Evolutionary conservation across 2,113 vertebrate genomes (phyloP).

Genomic region (Hippopotamus amphibius): DNA sequence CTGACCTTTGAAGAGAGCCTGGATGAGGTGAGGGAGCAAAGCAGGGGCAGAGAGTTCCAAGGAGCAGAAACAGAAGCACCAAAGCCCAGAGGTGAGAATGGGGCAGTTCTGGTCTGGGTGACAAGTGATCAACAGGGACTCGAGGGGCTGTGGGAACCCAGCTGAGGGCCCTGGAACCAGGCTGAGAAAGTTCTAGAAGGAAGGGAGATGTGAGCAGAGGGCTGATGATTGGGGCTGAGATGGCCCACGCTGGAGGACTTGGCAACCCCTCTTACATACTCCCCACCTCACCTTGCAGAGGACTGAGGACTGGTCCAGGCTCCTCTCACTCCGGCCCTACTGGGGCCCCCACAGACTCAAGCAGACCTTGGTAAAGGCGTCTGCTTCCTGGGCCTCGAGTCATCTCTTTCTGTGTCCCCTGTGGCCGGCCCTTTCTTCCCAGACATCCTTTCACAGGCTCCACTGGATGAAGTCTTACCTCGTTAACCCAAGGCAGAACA

Average conservation of each 20-base stretch:
- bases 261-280: neutral
- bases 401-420: slow-evolving; percentile 14
- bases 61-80: too few relatives aligned
- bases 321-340: neutral
- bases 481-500: slow-evolving; percentile 78
- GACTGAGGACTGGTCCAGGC: neutral
- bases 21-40: neutral
- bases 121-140: neutral
- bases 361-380: neutral
- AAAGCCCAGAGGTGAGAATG: neutral
- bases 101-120: rapidly evolving
- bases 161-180: neutral
- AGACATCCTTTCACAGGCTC: slow-evolving; percentile 78
- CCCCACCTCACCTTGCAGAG: rapidly evolving
- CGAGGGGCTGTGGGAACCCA: neutral
- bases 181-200: slow-evolving; percentile 1
- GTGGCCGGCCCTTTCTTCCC: slow-evolving; percentile 34
- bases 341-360: neutral
- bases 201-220: neutral
- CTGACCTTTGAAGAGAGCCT: neutral
- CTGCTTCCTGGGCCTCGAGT: neutral
- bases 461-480: slow-evolving; percentile 79
- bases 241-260: neutral
- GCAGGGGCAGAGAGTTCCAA: neutral
- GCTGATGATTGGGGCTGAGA: neutral